Evolutionary conservation across 2,113 vertebrate species (phyloP), one percentile per base, ranked within the genome.

Genomic region (Monopterus albus): DNA sequence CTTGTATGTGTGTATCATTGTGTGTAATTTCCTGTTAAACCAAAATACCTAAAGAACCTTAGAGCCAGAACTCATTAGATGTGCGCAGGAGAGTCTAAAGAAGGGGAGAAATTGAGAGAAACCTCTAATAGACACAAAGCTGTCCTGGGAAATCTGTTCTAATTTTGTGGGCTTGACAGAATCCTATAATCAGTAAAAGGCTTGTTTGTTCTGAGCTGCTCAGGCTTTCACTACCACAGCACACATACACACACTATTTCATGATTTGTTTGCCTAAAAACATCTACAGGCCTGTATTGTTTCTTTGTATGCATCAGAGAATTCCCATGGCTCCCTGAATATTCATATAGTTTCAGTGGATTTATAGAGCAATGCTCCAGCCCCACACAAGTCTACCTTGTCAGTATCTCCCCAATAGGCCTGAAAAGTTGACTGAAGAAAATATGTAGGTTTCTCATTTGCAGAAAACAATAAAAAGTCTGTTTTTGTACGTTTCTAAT

Each of bases 11-110:
- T 78, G 56, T 39, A 31, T 73, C 14, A 64, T 21, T 39, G 60
- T 39, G 50, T 73, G 75, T 31, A 20, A 4, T n/a, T 38, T 68
- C 50, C 67, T 33, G 61, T 83, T 79, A 63, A 77, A 59, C 55
- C 75, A 53, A 80, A 76, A 76, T 39, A 60, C 38, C 51, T 59
- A 62, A 26, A 79, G 60, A 70, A 64, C 39, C 29, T 40, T 53
- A 42, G 70, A 74, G 84, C 82, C 78, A 87, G 56, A 82, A 51
- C 77, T 90, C 85, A 84, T 89, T 87, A 86, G 71, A 74, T 51
- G 74, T 21, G 59, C 63, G 57, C 50, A 18, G 35, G 68, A 40
- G 55, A 74, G 55, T 61, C n/a, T 75, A 53, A 26, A 66, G 81
- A 67, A 49, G 69, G 60, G 57, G 60, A 69, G 40, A 59, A 61